Evolutionary conservation across 2,113 vertebrate genomes (phyloP), one percentile per base, ranked within the genome.

Genomic region (Semnopithecus entellus): DNA sequence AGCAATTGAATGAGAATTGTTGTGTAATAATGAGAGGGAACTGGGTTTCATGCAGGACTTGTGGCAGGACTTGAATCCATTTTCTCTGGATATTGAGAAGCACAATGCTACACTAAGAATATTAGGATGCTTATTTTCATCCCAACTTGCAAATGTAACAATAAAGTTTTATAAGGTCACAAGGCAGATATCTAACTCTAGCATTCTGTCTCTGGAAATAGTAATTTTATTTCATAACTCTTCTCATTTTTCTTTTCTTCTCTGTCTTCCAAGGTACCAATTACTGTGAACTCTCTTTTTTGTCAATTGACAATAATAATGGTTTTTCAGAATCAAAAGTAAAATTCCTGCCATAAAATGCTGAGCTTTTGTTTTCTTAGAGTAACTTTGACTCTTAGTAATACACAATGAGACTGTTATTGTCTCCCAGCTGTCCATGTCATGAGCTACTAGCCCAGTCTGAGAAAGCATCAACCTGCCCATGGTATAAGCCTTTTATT

Each of bases 211-310:
- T 68, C 40, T 55, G 82, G 73, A 94, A 85, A 95, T 88, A 75
- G 25, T 84, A 72, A 61, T 88, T 86, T 82, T 95, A 64, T 35
- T 32, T 92, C 17, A 22, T 27, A 93, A 45, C 12, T 93, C 43
- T 88, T 78, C 11, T 52, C 2, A 88, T 96, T 92, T 96, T 30
- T 32, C n/a, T 85, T 81, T 20, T n/a, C n/a, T 93, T 75, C 38
- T 57, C 8, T 38, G 35, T 92, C 13, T 87, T 93, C 12, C 38
- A 57, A 25, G 35, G 13, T 73, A 43, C 17, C 87, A 96, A 96
- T 38, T 61, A 23, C 66, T 94, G 35, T 82, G 88, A 95, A 90
- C 48, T 88, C 45, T 95, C 84, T 48, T 85, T 95, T 94, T 64
- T 70, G 43, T 70, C 76, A 84, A 59, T 88, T 94, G 81, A 90